Evolutionary conservation across 2,797 vertebrate species (phyloP), one percentile per base, ranked within the genome.

Genomic region (Luscinia luscinia): DNA sequence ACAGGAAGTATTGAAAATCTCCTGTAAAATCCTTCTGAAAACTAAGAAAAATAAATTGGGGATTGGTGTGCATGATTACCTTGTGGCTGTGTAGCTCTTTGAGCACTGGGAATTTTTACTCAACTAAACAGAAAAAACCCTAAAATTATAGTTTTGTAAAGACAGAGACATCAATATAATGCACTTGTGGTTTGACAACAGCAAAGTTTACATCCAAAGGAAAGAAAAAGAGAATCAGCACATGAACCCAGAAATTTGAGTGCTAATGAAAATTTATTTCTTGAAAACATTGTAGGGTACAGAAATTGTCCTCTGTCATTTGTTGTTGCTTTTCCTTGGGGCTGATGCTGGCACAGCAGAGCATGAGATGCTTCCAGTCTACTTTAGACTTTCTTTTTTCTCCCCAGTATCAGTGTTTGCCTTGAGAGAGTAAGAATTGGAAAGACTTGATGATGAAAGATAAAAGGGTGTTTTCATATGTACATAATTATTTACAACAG

Each of bases 101-200:
- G 23, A 82, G 21, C 38, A 82, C 20, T 34, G 32, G 24, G 27
- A 41, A 22, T n/a, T 87, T 32, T 40, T 15, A 75, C 13, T 78
- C 43, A 51, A 14, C 19, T 52, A 34, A 76, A 49, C 10, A 27
- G 7, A 19, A 52, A 26, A 30, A 40, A 61, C 22, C 32, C 12
- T 5, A 28, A 16, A 49, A 15, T 27, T 24, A 19, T n/a, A 1
- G 24, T 57, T 63, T 80, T 36, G n/a, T 20, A 20, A 2, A 38
- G 5, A 15, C 17, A 43, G 40, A 63, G 10, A 41, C 9, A 7
- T 52, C 17, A 30, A 52, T 17, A 21, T 27, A 67, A 52, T 20
- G 9, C 1, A 2, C 11, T 34, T 55, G 21, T 3, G 1, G 8
- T n/a, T 32, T 82, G n/a, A 9, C 13, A 62, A 6, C 11, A 43